These are phyloP conservation scores for Apostichopus japonicus DNA, from an alignment of 35 echinoderm and acorn worm species.

Conservation along the genomic window DNA sequence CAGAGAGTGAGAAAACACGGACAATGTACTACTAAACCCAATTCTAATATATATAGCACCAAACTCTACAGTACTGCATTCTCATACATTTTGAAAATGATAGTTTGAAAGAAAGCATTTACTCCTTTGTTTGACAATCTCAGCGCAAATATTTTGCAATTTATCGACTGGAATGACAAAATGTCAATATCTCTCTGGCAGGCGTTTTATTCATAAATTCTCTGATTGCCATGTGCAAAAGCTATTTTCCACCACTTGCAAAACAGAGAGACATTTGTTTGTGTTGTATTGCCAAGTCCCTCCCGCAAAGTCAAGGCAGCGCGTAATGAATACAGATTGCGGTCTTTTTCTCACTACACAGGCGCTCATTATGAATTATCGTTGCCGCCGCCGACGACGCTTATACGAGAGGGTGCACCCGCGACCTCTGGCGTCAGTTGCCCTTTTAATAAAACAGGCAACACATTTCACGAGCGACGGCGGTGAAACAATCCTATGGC, in stretches of 20 bases:
- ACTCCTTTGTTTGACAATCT: constrained; percentile 10
- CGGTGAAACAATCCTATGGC: constrained; percentile 11
- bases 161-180: constrained; percentile 3
- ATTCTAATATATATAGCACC: no score
- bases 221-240: constrained; percentile 26
- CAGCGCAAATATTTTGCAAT: not conserved
- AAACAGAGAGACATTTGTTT: constrained; percentile 17
- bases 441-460: constrained; percentile 36
- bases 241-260: constrained; percentile 9
- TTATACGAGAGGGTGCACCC: not conserved
- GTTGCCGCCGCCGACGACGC: not conserved
- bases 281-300: not conserved
- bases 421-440: constrained; percentile 37
- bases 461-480: constrained; percentile 22
- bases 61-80: no score
- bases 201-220: constrained; percentile 9
- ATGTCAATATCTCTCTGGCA: not conserved
- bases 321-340: constrained; percentile 49
- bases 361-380: constrained; percentile 21
- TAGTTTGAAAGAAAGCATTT: not conserved
- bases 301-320: constrained; percentile 10
- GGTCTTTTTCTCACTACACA: constrained; percentile 10
- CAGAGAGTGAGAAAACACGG: no score
- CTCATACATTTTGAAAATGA: not conserved
- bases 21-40: no score